phyloP scores from a whole-genome alignment of 1,140 invertebrate species.

The Heliothis subflexa region DNA sequence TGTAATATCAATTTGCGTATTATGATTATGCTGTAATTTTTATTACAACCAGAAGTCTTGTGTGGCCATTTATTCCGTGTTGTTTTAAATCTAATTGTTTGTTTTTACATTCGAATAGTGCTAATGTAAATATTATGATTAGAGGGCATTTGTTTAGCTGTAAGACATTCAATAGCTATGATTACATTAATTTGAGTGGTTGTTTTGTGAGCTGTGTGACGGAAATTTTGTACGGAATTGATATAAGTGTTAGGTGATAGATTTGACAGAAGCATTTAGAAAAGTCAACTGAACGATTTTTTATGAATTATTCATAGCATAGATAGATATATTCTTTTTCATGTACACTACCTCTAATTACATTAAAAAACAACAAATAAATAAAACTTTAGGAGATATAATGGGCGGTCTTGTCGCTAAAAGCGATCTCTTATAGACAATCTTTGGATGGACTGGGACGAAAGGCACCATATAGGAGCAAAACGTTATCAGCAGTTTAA shows the following conservation, averaged over 20 bases:
- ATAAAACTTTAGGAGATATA: no score
- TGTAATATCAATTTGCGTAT: background rate
- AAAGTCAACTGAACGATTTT: no score
- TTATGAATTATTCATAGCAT: no score
- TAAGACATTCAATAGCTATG: background rate
- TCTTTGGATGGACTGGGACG: no score
- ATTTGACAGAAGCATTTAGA: background rate
- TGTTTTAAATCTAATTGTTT: background rate
- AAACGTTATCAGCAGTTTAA: no score
- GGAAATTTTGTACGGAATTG: background rate
- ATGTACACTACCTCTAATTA: no score
- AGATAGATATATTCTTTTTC: no score
- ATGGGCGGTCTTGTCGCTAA: no score
- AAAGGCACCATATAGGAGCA: no score
- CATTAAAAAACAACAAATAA: no score
- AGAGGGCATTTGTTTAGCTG: background rate
- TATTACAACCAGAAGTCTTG: background rate
- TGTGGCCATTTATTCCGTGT: constrained; percentile 10
- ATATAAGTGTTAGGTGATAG: background rate
- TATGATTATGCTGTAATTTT: background rate
- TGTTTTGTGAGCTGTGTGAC: background rate
- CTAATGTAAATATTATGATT: constrained; percentile 18
- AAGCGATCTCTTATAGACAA: no score
- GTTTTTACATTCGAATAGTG: constrained; percentile 1
- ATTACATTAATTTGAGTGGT: constrained; percentile 13